phyloP scores from a whole-genome alignment of 1,140 invertebrate genomes.

The Drosophila pseudoobscura region DNA sequence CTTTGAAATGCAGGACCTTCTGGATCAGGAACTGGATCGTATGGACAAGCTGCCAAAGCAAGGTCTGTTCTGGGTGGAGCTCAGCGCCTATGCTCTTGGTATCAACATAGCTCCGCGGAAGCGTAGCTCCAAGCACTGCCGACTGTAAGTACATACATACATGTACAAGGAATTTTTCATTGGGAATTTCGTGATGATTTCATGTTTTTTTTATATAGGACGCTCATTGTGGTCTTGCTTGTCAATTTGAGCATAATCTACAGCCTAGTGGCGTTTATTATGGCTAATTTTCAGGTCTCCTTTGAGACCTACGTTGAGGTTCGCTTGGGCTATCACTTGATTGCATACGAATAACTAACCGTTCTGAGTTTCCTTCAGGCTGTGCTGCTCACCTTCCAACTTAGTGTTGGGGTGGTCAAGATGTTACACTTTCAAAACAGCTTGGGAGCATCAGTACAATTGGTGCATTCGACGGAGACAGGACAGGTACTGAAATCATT shows the following conservation, averaged over 20 bases:
- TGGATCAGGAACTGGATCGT: constrained; percentile 53
- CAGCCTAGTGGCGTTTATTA: constrained; percentile 53
- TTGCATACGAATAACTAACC: not conserved
- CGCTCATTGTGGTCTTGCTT: constrained; percentile 29
- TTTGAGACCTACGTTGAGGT: constrained; percentile 73
- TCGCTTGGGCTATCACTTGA: not conserved
- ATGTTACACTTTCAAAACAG: constrained; percentile 56
- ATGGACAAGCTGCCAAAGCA: constrained; percentile 56
- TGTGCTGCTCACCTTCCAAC: constrained; percentile 61
- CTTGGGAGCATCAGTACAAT: constrained; percentile 30
- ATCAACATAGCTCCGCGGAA: constrained; percentile 64
- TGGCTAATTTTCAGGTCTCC: constrained; percentile 53
- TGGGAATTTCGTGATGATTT: not conserved
- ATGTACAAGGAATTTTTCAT: not conserved
- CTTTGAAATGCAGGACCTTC: constrained; percentile 48
- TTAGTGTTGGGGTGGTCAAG: constrained; percentile 59
- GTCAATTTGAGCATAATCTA: constrained; percentile 60
- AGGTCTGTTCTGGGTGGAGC: constrained; percentile 63
- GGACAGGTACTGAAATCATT: constrained; percentile 38
- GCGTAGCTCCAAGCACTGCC: constrained; percentile 53
- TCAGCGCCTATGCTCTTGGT: constrained; percentile 54
- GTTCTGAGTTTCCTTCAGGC: constrained; percentile 15
- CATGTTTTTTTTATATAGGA: constrained; percentile 11
- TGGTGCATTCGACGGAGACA: constrained; percentile 46
- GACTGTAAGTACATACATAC: constrained; percentile 29